Evolutionary conservation across 1,140 invertebrate species (phyloP).

Genomic region (Pseudomyrmex flavicornis): DNA sequence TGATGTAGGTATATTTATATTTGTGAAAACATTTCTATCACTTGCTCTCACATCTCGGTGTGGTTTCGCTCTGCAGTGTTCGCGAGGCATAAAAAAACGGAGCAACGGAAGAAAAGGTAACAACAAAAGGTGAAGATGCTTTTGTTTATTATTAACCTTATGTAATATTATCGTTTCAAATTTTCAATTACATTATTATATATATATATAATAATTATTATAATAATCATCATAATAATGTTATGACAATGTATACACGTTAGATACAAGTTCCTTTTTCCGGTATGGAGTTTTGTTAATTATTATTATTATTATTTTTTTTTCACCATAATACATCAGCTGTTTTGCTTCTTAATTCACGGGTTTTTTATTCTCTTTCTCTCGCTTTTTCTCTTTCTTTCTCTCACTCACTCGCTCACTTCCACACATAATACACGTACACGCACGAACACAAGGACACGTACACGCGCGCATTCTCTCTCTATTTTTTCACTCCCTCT

Average conservation of each 20-base stretch:
- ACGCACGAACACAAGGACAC: background rate
- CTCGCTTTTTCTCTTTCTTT: background rate
- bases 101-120: slow-evolving; percentile 66
- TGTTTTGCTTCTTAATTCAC: slow-evolving; percentile 77
- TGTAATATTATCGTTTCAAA: slow-evolving; percentile 84
- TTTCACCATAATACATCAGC: slow-evolving; percentile 82
- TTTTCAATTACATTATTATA: slow-evolving; percentile 85
- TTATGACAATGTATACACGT: slow-evolving; percentile 85
- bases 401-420: background rate
- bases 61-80: background rate
- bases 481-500: background rate
- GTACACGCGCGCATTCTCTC: background rate
- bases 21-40: background rate
- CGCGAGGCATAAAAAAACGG: background rate
- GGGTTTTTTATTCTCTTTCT: slow-evolving; percentile 63
- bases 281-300: slow-evolving; percentile 81
- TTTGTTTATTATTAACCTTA: slow-evolving; percentile 86
- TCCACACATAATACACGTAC: background rate
- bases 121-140: slow-evolving; percentile 81
- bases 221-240: slow-evolving; percentile 81
- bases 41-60: background rate
- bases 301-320: slow-evolving; percentile 66
- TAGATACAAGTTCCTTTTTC: slow-evolving; percentile 84
- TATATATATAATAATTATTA: slow-evolving; percentile 83
- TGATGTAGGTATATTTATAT: background rate